Evolutionary conservation across 2,888 invertebrate species (phyloP), one percentile per base, ranked within the genome.

Genomic region (Latrodectus hesperus): DNA sequence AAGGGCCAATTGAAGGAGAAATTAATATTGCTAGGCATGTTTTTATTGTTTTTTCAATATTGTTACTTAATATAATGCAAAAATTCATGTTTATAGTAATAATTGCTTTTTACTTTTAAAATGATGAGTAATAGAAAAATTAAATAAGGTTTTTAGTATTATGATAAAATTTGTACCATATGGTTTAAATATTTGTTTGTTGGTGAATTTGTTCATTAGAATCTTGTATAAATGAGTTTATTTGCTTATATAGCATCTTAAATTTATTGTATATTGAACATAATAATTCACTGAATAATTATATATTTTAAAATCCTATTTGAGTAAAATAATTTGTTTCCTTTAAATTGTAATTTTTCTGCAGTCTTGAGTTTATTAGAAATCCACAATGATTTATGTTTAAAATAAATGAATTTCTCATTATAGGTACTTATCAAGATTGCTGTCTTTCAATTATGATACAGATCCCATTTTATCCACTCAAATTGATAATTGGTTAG

Each of bases 1-100:
- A 94, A 76, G 92, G 93, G n/a, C 93, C 94, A 16, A 94, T 96
- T 89, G 90, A 93, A 53, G 96, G 96, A 6, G 96, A 95, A 93
- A 94, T 94, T 0, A 96, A 96, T 92, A 93, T 96, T 88, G 92
- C 83, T 22, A 89, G 89, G 89, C 87, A n/a, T 68, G 55, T 55
- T 5, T 12, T 22, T 26, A 52, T 52, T 26, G 12, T 22, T 26
- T 11, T n/a, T 76, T 49, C n/a, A 16, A 16, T 55, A n/a, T 9
- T 75, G 26, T 75, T 26, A 22, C n/a, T 12, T 11, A 1, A 72
- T 16, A 3, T 6, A 72, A 51, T 60, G 38, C 6, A 38, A 38
- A 38, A 38, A 38, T 6, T 1, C 6, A 1, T 38, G 22, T 38
- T 38, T 38, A 38, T 38, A 0, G 6, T 38, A 4, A 38, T 38